These are phyloP conservation scores for Teleogryllus occipitalis DNA, from an alignment of 1,140 invertebrate species.

Conservation along the genomic window DNA sequence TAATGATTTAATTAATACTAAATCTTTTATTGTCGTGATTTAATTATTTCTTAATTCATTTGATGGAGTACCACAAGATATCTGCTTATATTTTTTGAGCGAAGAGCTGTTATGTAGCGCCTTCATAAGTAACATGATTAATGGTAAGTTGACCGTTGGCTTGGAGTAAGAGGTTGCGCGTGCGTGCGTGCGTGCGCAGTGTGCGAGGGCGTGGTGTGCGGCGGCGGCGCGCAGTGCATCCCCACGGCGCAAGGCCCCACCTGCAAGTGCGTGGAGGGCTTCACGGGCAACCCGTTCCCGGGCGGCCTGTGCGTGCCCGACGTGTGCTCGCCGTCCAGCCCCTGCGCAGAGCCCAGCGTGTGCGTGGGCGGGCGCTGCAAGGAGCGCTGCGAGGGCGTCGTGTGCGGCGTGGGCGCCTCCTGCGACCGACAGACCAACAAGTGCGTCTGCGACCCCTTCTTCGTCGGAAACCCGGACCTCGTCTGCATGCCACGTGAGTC, in stretches of 20 bases:
- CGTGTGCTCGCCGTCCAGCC: conserved; percentile 63
- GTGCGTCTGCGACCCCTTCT: conserved; percentile 78
- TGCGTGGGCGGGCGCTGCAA: conserved; percentile 80
- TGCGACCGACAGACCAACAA: conserved; percentile 71
- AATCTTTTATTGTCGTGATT: too few relatives aligned
- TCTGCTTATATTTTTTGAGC: too few relatives aligned
- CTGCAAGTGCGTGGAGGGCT: conserved; percentile 77
- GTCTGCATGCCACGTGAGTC: conserved; percentile 85
- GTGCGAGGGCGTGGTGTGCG: conserved; percentile 73
- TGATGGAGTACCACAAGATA: too few relatives aligned
- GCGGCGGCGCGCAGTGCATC: conserved; percentile 74
- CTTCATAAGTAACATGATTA: too few relatives aligned
- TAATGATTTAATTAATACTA: too few relatives aligned
- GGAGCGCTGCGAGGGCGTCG: conserved; percentile 70
- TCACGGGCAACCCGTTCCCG: conserved; percentile 81
- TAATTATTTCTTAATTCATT: too few relatives aligned
- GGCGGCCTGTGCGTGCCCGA: conserved; percentile 73
- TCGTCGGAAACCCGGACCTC: conserved; percentile 79
- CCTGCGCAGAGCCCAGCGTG: conserved; percentile 67
- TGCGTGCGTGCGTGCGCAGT: conserved; percentile 38
- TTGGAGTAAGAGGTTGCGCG: background rate
- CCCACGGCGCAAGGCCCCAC: conserved; percentile 76
- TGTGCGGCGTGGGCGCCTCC: conserved; percentile 72
- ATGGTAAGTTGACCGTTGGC: too few relatives aligned
- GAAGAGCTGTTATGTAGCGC: too few relatives aligned